These are phyloP conservation scores for Amblyopsis hoosieri DNA, from an alignment of 2,797 vertebrate genomes.

Conservation along the genomic window DNA sequence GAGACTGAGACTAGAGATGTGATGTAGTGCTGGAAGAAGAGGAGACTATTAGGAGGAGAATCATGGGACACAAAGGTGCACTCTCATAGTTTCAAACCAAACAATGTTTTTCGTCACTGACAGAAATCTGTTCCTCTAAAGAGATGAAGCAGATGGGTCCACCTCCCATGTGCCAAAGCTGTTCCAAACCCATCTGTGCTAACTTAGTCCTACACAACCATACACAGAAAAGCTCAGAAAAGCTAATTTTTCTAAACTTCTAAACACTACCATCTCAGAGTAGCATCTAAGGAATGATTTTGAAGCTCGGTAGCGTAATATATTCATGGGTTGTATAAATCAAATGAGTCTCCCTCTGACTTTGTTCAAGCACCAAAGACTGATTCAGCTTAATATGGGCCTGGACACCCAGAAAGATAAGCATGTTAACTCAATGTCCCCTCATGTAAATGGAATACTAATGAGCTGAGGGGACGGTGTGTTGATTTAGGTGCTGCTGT, in stretches of 20 bases:
- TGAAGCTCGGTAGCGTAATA: background rate
- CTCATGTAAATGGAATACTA: conserved; percentile 11
- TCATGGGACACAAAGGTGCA: too few relatives aligned
- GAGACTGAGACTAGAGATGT: too few relatives aligned
- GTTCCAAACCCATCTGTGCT: conserved; percentile 21
- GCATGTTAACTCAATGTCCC: conserved; percentile 19
- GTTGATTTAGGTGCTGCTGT: conserved; percentile 28
- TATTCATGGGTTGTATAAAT: conserved; percentile 14
- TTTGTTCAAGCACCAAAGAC: conserved; percentile 30
- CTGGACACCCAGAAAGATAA: conserved; percentile 4
- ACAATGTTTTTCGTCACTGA: too few relatives aligned
- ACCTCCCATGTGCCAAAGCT: conserved; percentile 10
- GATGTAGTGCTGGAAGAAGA: too few relatives aligned
- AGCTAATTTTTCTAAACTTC: background rate
- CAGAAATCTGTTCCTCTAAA: too few relatives aligned
- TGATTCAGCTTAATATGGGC: conserved; percentile 23
- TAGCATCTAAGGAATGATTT: too few relatives aligned
- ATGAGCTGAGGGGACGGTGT: conserved; percentile 22
- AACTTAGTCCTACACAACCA: conserved; percentile 21
- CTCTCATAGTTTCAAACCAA: too few relatives aligned
- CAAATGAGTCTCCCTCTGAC: conserved; percentile 8
- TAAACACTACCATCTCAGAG: too few relatives aligned
- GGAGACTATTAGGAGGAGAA: too few relatives aligned
- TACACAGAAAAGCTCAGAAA: conserved; percentile 1
- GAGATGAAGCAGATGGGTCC: too few relatives aligned